Evolutionary conservation across 1,140 invertebrate species (phyloP).

Genomic region (Drosophila azteca): DNA sequence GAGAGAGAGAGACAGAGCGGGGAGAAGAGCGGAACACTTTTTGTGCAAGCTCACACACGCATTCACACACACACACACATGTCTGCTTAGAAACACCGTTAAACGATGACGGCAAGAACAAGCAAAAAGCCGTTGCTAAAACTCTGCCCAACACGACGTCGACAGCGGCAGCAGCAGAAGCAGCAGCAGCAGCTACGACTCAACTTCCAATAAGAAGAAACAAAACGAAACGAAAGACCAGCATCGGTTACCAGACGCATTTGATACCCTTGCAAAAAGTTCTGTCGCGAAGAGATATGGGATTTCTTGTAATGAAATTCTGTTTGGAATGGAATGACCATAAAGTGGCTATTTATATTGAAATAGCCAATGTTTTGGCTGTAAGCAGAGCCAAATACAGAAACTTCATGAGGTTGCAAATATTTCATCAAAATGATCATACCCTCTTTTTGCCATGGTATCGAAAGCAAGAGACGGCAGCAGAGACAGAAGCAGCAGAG

Average conservation of each 20-base stretch:
- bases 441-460: too few relatives aligned
- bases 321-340: too few relatives aligned
- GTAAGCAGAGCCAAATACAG: too few relatives aligned
- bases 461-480: conserved; percentile 56
- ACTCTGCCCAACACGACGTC: conserved; percentile 8
- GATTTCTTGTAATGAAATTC: too few relatives aligned
- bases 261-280: background rate
- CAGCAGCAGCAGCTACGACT: conserved; percentile 31
- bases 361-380: too few relatives aligned
- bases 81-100: conserved; percentile 66
- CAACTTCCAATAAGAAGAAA: conserved; percentile 9
- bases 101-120: conserved; percentile 66
- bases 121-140: conserved; percentile 53
- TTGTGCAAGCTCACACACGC: conserved; percentile 3
- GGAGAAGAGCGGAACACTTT: background rate
- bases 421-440: too few relatives aligned
- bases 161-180: conserved; percentile 26
- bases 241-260: background rate
- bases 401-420: too few relatives aligned
- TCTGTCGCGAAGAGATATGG: too few relatives aligned
- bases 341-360: too few relatives aligned
- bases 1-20: conserved; percentile 6
- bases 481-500: conserved; percentile 14
- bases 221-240: conserved; percentile 11
- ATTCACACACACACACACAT: background rate